Base-by-base conservation (phyloP, 2,113 vertebrate genomes). In the Struthio camelus region DNA sequence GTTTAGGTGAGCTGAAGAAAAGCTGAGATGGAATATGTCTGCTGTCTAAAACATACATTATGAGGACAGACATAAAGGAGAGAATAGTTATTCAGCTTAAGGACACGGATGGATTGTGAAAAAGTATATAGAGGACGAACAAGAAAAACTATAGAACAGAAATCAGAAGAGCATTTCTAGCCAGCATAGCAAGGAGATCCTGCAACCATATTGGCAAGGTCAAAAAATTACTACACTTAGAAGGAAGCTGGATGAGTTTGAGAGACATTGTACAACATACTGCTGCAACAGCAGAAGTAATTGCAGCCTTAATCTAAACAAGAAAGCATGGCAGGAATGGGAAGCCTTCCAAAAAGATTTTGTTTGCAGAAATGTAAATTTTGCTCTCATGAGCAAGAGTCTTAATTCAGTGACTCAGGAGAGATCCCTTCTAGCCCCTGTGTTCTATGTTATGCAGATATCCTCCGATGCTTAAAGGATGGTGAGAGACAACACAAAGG, bases 1-100 rank as follows among this genome's bases (percentile, higher is more conserved):
- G 69, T 84, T 96, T 95, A 90, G 91, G 77, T 84, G 53, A 94
- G 61, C 72, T 76, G 61, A 76, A 40, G 14, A 83, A 89, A 91
- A 94, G n/a, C 48, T 61, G n/a, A 82, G 90, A 71, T 19, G 16
- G n/a, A 48, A n/a, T n/a, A 40, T 10, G 40, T 0, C 0, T 87
- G 78, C 70, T 91, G 87, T 58, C 44, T 48, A 24, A 91, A 89
- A 73, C 32, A 67, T 53, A 61, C 32, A 12, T 72, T 42, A 51
- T 40, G 56, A 90, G 56, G 72, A 58, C 30, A 84, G 44, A 34
- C 32, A 36, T 42, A 54, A 85, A 89, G 72, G 20, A 72, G 25
- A 56, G 36, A 56, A 75, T 10, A 67, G 64, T 34, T 80, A n/a
- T 71, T 77, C 51, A 80, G 9, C 14, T 2, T 36, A 72, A 53